Base-by-base conservation (phyloP, 2,113 vertebrate genomes). In the Maccullochella peelii region DNA sequence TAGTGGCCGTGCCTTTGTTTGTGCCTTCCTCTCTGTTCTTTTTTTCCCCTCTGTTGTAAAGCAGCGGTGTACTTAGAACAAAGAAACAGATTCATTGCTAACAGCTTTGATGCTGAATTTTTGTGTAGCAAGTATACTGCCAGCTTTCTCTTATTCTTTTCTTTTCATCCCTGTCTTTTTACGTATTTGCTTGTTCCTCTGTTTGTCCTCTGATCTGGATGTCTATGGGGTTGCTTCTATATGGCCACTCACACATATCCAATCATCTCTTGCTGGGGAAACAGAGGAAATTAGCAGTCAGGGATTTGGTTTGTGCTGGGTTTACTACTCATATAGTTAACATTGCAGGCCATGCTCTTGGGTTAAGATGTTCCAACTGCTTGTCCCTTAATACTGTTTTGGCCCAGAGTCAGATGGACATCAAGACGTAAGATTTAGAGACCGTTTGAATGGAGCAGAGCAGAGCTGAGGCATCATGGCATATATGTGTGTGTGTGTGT, bases 81-180 rank as follows among this genome's bases (percentile, higher is more conserved):
- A 76, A 87, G 65, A 57, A 36, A 10, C 62, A 20, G 40, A 80
- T 87, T 54, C 38, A 77, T 75, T 54, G 58, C 67, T 42, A 55
- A 72, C 38, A 66, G 73, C 79, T 85, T 88, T 85, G 73, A 85
- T 84, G 44, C 42, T 62, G 36, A 47, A 33, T 85, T 77, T 49
- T n/a, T 1, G 8, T 50, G 50, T 50, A 27, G 38, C 44, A 65
- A 42, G 40, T 67, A 55, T 8, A 6, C 65, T 12, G 5, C 15
- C 20, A 33, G 18, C 33, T 76, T 7, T 80, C 11, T 68, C 15
- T 50, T 30, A 71, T 66, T 54, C 52, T 27, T 62, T 61, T 78
- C 36, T 42, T 59, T 36, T 77, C 21, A 11, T 85, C 55, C 86
- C 61, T 50, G 23, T 55, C 18, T 72, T 55, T 62, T 36, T 49